Base-by-base conservation (phyloP, 2,888 invertebrate genomes). In the Cabera pusaria region DNA sequence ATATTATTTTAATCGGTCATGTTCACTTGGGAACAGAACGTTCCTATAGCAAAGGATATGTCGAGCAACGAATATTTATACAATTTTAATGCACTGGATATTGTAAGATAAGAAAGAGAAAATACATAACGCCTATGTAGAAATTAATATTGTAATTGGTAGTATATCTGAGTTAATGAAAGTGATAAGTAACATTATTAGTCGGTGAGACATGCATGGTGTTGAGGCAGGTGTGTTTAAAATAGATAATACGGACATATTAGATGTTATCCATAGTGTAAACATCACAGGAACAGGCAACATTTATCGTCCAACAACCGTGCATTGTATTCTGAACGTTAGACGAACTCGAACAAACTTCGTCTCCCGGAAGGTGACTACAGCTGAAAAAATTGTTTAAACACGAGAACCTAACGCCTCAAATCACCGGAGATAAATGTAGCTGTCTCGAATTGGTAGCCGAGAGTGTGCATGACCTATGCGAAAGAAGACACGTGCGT, bases 401-500 rank as follows among this genome's bases (percentile, higher is more conserved):
- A 57, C 34, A 33, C 23, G 34, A 28, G 41, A 38, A 37, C 44
- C 40, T 28, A 44, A 33, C 47, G 43, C 45, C 49, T 59, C 36
- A 20, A 28, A 48, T 31, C 58, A 64, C 62, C 56, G 63, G 59
- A 63, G 60, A 59, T 64, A 64, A 58, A 66, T 63, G 64, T 59
- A 60, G 64, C 66, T 56, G 58, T 64, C 57, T 59, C 61, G 65
- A 63, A 63, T 56, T 44, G 51, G 23, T 35, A 49, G 52, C 61
- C 67, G 71, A 78, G 72, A 73, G 63, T 59, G 80, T 84, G 85
- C 80, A 69, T 72, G 74, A 72, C 73, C 70, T 73, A 78, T 77
- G 79, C 81, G 69, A 78, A 64, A 75, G 79, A 80, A 81, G 80
- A 81, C 83, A 73, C 76, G 82, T 84, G 84, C 83, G 85, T 84